phyloP scores from a whole-genome alignment of 2,888 invertebrate species.

The Leptinotarsa juncta region DNA sequence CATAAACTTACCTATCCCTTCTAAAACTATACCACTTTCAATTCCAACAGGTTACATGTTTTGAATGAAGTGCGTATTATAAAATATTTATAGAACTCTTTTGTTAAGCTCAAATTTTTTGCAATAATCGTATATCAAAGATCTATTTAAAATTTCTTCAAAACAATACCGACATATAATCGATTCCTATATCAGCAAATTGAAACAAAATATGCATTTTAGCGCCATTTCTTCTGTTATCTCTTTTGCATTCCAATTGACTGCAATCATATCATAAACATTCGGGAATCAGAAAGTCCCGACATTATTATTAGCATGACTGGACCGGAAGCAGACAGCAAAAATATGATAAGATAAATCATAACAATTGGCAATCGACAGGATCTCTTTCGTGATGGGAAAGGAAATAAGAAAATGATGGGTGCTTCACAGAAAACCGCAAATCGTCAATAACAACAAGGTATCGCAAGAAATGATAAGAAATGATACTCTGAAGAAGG shows the following conservation, averaged over 20 bases:
- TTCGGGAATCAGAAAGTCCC: slow-evolving; percentile 10
- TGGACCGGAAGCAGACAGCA: slow-evolving; percentile 11
- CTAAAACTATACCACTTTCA: too few species aligned
- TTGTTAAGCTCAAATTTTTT: too few species aligned
- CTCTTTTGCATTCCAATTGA: neutral
- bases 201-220: neutral
- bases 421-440: neutral
- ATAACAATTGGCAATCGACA: neutral
- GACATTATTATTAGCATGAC: slow-evolving; percentile 12
- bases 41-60: too few species aligned
- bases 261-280: slow-evolving; percentile 12
- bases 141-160: too few species aligned
- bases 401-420: neutral
- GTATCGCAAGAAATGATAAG: too few species aligned
- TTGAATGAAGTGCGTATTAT: too few species aligned
- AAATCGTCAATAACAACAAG: neutral
- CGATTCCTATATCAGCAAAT: neutral
- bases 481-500: too few species aligned
- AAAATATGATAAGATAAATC: slow-evolving; percentile 15
- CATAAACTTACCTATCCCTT: too few species aligned
- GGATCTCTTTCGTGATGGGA: slow-evolving; percentile 1
- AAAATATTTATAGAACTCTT: too few species aligned
- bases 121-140: too few species aligned
- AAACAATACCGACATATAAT: neutral
- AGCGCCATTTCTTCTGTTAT: neutral